phyloP scores from a whole-genome alignment of 1,140 invertebrate species.

The Bilobella aurantiaca region DNA sequence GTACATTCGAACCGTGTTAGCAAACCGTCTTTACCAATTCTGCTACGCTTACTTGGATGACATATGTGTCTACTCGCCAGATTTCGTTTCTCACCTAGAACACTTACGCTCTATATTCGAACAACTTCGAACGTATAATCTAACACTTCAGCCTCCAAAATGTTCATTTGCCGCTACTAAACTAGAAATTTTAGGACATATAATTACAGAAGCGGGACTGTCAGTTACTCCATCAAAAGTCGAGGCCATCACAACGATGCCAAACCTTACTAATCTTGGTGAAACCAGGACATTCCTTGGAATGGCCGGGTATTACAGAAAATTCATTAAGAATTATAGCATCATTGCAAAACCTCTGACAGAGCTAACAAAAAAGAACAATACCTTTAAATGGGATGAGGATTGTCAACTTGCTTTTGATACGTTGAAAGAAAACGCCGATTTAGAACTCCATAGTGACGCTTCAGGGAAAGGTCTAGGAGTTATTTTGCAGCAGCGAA shows the following conservation, averaged over 20 bases:
- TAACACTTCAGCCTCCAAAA: slow-evolving; percentile 38
- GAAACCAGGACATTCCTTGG: slow-evolving; percentile 11
- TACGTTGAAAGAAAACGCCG: not conserved
- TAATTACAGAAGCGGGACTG: slow-evolving; percentile 38
- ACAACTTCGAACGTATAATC: slow-evolving; percentile 35
- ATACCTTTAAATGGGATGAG: not conserved
- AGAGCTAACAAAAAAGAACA: slow-evolving; percentile 20
- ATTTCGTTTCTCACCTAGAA: slow-evolving; percentile 38
- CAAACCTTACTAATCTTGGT: slow-evolving; percentile 9
- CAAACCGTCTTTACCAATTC: slow-evolving; percentile 27
- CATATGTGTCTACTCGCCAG: slow-evolving; percentile 28
- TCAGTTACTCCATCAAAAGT: slow-evolving; percentile 32
- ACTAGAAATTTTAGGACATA: slow-evolving; percentile 40
- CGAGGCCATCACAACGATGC: slow-evolving; percentile 16
- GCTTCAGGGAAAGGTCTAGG: not conserved
- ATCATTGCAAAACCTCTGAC: slow-evolving; percentile 25
- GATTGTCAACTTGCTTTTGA: slow-evolving; percentile 8
- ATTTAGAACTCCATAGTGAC: not conserved
- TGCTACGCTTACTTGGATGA: slow-evolving; percentile 37
- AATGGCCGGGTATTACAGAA: slow-evolving; percentile 6
- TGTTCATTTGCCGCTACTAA: slow-evolving; percentile 36
- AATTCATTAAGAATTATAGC: slow-evolving; percentile 11
- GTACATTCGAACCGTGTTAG: slow-evolving; percentile 38
- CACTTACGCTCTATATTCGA: slow-evolving; percentile 37
- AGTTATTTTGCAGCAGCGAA: not conserved